phyloP scores from a whole-genome alignment of 2,113 vertebrate species.

The Halcyon malimbica region DNA sequence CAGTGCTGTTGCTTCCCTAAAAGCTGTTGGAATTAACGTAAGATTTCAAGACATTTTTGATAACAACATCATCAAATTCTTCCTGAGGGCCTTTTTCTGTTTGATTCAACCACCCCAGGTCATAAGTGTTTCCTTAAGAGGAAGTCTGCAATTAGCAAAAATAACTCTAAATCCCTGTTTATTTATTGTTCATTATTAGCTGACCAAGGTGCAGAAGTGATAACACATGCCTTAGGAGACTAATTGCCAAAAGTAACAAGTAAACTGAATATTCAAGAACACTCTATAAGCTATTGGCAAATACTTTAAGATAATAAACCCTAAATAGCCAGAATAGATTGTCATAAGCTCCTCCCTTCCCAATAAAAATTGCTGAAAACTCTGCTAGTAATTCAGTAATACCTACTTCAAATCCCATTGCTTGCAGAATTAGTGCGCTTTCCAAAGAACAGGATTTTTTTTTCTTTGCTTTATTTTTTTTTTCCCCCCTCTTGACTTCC shows the following conservation, averaged over 20 bases:
- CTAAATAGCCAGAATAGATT: background rate
- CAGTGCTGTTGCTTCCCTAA: background rate
- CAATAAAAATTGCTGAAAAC: background rate
- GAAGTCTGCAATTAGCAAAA: conserved; percentile 1
- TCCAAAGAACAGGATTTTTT: background rate
- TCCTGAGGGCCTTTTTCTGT: background rate
- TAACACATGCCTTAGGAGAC: background rate
- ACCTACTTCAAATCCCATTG: background rate
- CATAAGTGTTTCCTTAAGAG: background rate
- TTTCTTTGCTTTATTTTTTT: background rate
- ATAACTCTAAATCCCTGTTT: background rate
- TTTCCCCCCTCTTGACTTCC: background rate
- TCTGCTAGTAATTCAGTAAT: background rate
- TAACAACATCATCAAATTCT: background rate
- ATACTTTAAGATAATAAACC: background rate
- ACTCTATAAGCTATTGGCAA: background rate
- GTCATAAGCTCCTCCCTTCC: rapidly evolving
- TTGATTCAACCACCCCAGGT: background rate
- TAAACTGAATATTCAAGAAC: background rate
- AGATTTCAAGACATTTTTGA: background rate
- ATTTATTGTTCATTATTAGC: background rate
- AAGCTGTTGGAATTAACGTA: background rate
- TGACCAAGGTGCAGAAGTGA: background rate
- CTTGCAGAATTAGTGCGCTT: background rate
- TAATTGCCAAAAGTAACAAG: background rate